Conservation (phyloP, 2,888 invertebrate species). For the Drepana falcataria region DNA sequence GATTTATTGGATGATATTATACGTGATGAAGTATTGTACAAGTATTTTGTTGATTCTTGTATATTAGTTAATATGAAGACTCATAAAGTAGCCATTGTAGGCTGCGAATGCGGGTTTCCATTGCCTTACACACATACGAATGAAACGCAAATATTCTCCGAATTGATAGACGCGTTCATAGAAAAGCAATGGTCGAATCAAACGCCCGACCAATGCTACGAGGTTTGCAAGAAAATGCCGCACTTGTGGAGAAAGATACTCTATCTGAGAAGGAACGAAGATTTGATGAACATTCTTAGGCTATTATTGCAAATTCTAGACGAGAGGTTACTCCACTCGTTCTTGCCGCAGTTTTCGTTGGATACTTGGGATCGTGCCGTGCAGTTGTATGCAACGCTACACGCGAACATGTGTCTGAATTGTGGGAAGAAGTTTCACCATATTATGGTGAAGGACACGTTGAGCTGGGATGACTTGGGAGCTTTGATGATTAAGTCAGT, state of each 20-base stretch:
- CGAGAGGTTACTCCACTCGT: slow-evolving; percentile 71
- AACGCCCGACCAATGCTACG: slow-evolving; percentile 64
- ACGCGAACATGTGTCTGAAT: slow-evolving; percentile 79
- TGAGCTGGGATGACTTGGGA: slow-evolving; percentile 81
- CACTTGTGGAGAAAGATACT: slow-evolving; percentile 81
- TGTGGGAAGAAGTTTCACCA: slow-evolving; percentile 75
- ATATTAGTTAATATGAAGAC: slow-evolving; percentile 72
- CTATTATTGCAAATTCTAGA: slow-evolving; percentile 81
- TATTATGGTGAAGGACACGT: slow-evolving; percentile 63
- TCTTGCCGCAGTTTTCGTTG: slow-evolving; percentile 74
- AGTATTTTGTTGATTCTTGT: slow-evolving; percentile 78
- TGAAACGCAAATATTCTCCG: slow-evolving; percentile 67
- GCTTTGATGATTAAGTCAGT: slow-evolving; percentile 79
- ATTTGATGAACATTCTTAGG: slow-evolving; percentile 72
- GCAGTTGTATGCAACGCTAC: slow-evolving; percentile 75
- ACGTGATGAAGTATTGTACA: slow-evolving; percentile 59
- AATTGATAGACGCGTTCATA: slow-evolving; percentile 78
- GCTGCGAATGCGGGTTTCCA: slow-evolving; percentile 81
- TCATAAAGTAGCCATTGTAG: slow-evolving; percentile 53
- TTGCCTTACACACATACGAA: slow-evolving; percentile 68
- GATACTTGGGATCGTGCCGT: slow-evolving; percentile 80
- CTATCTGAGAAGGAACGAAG: slow-evolving; percentile 64
- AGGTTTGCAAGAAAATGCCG: slow-evolving; percentile 79
- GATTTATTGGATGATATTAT: slow-evolving; percentile 50
- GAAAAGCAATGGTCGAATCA: slow-evolving; percentile 67